Evolutionary conservation across 23 tunicate genomes (phyloP).

Genomic region (Styela plicata): DNA sequence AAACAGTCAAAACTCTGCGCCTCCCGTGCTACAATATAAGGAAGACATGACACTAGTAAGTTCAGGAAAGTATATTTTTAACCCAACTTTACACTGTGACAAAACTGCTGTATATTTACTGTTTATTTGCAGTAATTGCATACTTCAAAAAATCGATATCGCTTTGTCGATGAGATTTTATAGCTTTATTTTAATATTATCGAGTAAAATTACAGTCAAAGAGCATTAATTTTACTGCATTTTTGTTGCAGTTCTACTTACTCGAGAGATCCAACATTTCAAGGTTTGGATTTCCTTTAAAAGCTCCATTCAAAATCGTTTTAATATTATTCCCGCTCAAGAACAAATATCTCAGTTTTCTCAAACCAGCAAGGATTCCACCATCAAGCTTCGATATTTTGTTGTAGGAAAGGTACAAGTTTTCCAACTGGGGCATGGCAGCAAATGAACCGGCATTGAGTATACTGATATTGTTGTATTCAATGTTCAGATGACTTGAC

Average conservation of each 20-base stretch:
- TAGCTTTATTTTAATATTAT: no score
- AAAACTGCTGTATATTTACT: background rate
- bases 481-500: slow-evolving; percentile 28
- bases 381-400: slow-evolving; percentile 36
- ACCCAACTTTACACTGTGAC: background rate
- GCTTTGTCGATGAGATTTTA: no score
- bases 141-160: no score
- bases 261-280: slow-evolving; percentile 41
- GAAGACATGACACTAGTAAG: no score
- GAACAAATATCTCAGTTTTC: slow-evolving; percentile 17
- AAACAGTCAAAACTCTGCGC: no score
- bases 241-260: no score
- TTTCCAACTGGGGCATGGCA: slow-evolving; percentile 28
- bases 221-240: no score
- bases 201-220: no score
- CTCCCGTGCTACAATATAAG: no score
- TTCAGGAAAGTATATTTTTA: background rate
- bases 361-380: slow-evolving; percentile 45
- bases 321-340: slow-evolving; percentile 20
- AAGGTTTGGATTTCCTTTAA: slow-evolving; percentile 31
- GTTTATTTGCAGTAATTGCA: no score
- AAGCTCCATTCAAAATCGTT: slow-evolving; percentile 37
- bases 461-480: slow-evolving; percentile 34
- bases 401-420: slow-evolving; percentile 36
- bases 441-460: slow-evolving; percentile 41